phyloP scores from a whole-genome alignment of 2,888 invertebrate species.

The Conops quadrifasciatus region DNA sequence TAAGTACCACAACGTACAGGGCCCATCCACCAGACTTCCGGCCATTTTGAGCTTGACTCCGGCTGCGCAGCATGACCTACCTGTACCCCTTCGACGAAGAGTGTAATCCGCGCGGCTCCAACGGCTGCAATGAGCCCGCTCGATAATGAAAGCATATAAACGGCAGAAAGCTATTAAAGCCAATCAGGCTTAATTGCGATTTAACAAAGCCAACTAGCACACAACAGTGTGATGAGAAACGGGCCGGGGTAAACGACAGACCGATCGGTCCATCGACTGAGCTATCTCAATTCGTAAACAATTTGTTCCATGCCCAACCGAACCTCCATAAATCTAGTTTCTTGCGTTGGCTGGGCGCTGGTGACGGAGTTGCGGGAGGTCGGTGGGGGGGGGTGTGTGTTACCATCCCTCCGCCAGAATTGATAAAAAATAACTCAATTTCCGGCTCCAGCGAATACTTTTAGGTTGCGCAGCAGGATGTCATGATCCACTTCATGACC shows the following conservation, averaged over 20 bases:
- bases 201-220: conserved; percentile 31
- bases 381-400: too few relatives aligned
- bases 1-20: conserved; percentile 65
- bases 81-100: background rate
- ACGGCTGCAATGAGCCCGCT: conserved; percentile 28
- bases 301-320: background rate
- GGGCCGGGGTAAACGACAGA: background rate
- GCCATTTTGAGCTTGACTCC: background rate
- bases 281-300: conserved; percentile 7
- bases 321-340: too few relatives aligned
- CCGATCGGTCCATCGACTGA: conserved; percentile 23
- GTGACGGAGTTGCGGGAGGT: background rate
- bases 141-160: conserved; percentile 56
- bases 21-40: background rate
- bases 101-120: background rate
- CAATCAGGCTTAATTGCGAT: conserved; percentile 57
- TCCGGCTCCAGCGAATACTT: conserved; percentile 52
- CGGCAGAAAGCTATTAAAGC: conserved; percentile 55
- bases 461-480: too few relatives aligned
- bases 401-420: conserved; percentile 40
- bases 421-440: conserved; percentile 57
- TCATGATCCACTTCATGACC: too few relatives aligned
- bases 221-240: background rate
- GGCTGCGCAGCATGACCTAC: background rate
- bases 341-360: too few relatives aligned